Percentiles rank a stretch among this genome's conserved stretches.
These are phyloP conservation scores for Hassar affinis DNA, from an alignment of 2,113 vertebrate genomes.

Conservation along the genomic window DNA sequence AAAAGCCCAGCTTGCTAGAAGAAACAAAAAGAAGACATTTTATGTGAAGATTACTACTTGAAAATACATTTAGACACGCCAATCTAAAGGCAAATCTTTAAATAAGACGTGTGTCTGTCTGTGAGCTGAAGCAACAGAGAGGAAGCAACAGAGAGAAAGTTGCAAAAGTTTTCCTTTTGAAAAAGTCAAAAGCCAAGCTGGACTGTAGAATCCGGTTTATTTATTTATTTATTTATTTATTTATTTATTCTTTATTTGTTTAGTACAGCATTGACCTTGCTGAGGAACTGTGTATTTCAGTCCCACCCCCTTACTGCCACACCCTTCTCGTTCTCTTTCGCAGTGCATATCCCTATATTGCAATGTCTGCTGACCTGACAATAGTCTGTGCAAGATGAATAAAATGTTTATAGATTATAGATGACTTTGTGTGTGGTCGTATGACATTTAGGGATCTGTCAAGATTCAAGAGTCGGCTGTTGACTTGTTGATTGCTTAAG, in stretches of 20 bases:
- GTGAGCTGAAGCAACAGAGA: not conserved
- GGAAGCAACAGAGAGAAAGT: not conserved
- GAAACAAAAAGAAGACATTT: slow-evolving; percentile 56
- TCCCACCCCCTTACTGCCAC: slow-evolving; percentile 66
- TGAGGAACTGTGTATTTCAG: slow-evolving; percentile 54
- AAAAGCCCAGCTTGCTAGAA: slow-evolving; percentile 53
- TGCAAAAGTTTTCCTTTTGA: not conserved
- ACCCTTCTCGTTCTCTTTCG: slow-evolving; percentile 62
- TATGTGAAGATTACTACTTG: no score
- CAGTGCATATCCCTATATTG: slow-evolving; percentile 15
- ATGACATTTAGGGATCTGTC: not conserved
- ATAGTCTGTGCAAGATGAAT: not conserved
- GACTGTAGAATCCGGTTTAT: not conserved
- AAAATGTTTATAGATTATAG: not conserved
- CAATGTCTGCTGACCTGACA: slow-evolving; percentile 5
- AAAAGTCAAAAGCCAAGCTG: not conserved
- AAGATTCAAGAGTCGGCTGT: not conserved
- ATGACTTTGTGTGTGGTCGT: not conserved
- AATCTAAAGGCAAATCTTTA: not conserved
- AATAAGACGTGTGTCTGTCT: not conserved
- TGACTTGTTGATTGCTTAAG: not conserved
- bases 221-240: not conserved
- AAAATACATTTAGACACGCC: not conserved
- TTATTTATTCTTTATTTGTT: not conserved
- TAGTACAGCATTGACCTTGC: not conserved